Evolutionary conservation across 2,113 vertebrate species (phyloP), one percentile per base, ranked within the genome.

Genomic region (Tor tambroides): DNA sequence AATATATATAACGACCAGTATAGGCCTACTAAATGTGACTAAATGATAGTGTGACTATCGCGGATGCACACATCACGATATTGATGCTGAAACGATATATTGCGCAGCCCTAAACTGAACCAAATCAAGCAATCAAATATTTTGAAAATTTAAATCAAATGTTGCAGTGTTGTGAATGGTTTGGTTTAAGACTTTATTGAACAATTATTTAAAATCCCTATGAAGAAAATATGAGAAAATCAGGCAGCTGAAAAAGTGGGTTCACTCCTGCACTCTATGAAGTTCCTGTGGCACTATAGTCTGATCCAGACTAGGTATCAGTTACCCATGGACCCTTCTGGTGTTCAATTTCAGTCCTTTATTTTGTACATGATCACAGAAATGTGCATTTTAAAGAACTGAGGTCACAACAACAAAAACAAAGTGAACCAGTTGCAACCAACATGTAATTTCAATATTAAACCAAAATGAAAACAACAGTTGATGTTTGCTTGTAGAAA

Each of bases 401-500:
- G 11, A 38, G 56, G 6, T 63, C 14, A 28, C 77, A 38, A 38
- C 12, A 61, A 19, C 15, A 80, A 38, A n/a, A 59, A 3, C 23
- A 35, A 11, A 43, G 41, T 43, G 41, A 43, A 46, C 43, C 43
- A 46, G 23, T 80, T 43, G 54, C 54, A 79, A 35, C 28, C 30
- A 28, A 41, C 35, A 38, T 63, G 56, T 61, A 28, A 80, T 63
- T 41, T 63, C 56, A 41, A 38, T 74, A 19, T 43, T 43, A n/a
- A n/a, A 74, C 21, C 3, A 5, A 41, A 23, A 11, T 6, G 23
- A 28, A 76, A 77, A 77, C 38, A 77, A 43, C 71, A 74, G 71
- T 35, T 74, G 71, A 77, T 51, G 74, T 15, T 77, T 67, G 35
- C 61, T 67, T 67, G 61, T 41, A 28, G 80, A 82, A 82, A 82